Base-by-base conservation (phyloP, 2,113 vertebrate species). In the Murina feae region DNA sequence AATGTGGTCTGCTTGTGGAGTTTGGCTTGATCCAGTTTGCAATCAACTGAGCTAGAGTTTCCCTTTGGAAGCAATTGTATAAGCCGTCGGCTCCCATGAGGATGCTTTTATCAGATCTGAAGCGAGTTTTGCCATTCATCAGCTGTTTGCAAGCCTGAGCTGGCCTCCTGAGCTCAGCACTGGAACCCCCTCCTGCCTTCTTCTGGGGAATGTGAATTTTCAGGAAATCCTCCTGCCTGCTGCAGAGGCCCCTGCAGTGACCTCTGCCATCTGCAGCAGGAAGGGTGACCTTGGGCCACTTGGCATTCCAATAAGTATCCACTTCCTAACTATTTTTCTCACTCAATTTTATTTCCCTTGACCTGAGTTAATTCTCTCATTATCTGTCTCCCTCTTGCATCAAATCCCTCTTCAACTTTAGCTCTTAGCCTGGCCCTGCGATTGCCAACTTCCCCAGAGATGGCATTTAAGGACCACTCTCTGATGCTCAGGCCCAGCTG, bases 341-440 rank as follows among this genome's bases (percentile, higher is more conserved):
- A 23, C 25, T 86, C 6, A 11, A 23, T 86, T 89, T 53, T 81
- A 25, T 42, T 89, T 83, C 37, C 21, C 42, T 53, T 83, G 78
- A 86, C 83, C 71, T 37, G 16, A 90, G 83, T 44, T 92, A 92
- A 84, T 86, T 86, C 30, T 1, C 86, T 95, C 63, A 84, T 93
- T 91, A 91, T 68, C 94, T 91, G 20, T 51, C 63, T 95, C 79
- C 63, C 49, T 91, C 86, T 69, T 96, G 87, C 68, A 94, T 93
- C 83, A 95, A 90, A 80, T 95, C 37, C 3, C n/a, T 14, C 25
- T 93, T 93, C 30, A 51, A 53, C 68, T 51, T 93, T 12, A 6
- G 9, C 58, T 69, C 63, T 82, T 39, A 18, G 76, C 25, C 25
- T 83, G 35, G 18, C 18, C 28, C 12, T 51, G 74, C 9, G 1